phyloP scores from a whole-genome alignment of 2,113 vertebrate species.

The Fregetta grallaria region DNA sequence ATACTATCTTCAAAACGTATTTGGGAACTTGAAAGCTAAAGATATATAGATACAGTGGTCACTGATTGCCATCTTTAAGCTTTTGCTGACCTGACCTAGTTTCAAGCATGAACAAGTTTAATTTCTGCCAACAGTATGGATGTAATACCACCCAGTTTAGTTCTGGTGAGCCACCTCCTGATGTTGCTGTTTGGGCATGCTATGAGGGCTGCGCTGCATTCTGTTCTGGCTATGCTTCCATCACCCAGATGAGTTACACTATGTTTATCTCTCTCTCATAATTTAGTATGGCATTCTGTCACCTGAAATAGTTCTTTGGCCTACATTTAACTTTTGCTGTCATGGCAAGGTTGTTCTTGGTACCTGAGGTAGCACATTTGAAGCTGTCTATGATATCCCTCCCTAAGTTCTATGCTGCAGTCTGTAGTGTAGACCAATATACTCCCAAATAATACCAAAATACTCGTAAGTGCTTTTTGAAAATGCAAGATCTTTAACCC shows the following conservation, averaged over 20 bases:
- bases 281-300: not conserved
- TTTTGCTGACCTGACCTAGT: not conserved
- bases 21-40: not conserved
- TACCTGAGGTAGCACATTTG: not conserved
- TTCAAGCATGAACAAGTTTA: not conserved
- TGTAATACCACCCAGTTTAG: not conserved
- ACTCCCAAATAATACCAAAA: not conserved
- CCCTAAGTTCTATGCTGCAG: accelerated
- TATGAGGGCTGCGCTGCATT: accelerated
- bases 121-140: not conserved
- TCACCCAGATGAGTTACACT: not conserved
- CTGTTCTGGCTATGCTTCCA: not conserved
- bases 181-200: not conserved
- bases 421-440: not conserved
- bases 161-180: not conserved
- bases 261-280: not conserved
- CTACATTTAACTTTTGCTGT: not conserved
- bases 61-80: not conserved
- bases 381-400: not conserved
- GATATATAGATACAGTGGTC: not conserved
- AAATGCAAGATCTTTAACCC: not conserved
- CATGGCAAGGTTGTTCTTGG: not conserved
- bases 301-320: not conserved
- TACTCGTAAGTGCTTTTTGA: not conserved
- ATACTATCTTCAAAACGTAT: not conserved